A percentile compares a stretch with the other conserved stretches of the same genome.
Conservation (phyloP, 2,797 vertebrate species). For the Anisognathus igniventris region DNA sequence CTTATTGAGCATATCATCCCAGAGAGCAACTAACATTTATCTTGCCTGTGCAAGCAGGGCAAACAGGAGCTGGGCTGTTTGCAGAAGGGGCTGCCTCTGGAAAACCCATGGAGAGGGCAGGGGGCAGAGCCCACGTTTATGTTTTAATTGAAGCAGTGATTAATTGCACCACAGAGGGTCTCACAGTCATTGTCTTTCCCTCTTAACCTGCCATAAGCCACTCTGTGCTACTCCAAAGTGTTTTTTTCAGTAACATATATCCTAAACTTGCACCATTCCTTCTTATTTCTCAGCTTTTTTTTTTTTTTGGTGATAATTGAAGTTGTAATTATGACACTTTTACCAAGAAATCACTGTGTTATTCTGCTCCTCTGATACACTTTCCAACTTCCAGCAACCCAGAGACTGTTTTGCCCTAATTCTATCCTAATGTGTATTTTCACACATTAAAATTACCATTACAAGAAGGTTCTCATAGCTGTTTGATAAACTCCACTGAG, state of each 20-base stretch:
- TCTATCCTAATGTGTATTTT: neutral
- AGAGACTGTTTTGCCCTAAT: neutral
- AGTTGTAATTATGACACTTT: neutral
- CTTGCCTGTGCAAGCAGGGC: neutral
- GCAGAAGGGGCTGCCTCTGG: neutral
- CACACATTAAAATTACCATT: neutral
- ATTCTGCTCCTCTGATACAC: neutral
- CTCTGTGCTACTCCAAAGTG: neutral
- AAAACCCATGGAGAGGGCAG: neutral
- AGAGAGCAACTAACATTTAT: neutral
- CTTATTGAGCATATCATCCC: neutral
- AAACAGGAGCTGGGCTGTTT: neutral
- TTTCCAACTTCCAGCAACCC: neutral
- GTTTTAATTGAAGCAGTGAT: neutral
- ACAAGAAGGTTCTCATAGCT: neutral
- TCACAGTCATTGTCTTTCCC: accelerated
- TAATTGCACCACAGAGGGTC: neutral
- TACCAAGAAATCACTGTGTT: neutral
- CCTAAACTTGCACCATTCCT: neutral
- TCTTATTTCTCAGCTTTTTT: neutral
- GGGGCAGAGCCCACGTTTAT: neutral
- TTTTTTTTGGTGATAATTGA: neutral
- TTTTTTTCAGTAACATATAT: neutral
- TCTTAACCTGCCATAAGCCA: neutral
- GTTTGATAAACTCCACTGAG: neutral